These are phyloP conservation scores for Aquatica leii DNA, from an alignment of 2,888 invertebrate species.

Conservation along the genomic window DNA sequence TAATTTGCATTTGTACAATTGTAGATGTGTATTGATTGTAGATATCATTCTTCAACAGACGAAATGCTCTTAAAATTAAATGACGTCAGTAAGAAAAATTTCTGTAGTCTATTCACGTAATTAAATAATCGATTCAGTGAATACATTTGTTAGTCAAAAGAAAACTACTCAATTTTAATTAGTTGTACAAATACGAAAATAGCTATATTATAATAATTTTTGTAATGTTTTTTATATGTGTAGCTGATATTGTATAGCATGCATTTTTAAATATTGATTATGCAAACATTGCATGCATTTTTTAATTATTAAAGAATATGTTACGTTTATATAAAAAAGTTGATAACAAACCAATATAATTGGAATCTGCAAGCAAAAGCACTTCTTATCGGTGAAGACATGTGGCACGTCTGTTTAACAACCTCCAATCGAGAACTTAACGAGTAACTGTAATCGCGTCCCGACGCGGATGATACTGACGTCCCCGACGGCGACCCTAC, in stretches of 20 bases:
- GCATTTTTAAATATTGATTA: too few species aligned
- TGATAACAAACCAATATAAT: slow-evolving; percentile 4
- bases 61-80: slow-evolving; percentile 31
- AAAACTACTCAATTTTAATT: slow-evolving; percentile 33
- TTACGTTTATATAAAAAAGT: background rate
- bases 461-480: slow-evolving; percentile 40
- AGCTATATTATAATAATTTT: too few species aligned
- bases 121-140: slow-evolving; percentile 48
- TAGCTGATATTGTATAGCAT: too few species aligned
- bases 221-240: too few species aligned
- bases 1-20: too few species aligned
- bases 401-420: slow-evolving; percentile 22
- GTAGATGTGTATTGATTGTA: too few species aligned
- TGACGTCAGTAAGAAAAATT: slow-evolving; percentile 39
- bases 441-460: slow-evolving; percentile 22
- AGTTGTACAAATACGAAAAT: too few species aligned
- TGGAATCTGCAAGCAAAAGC: background rate
- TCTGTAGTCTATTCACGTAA: slow-evolving; percentile 47
- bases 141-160: slow-evolving; percentile 39
- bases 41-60: background rate
- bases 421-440: slow-evolving; percentile 17
- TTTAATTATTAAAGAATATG: too few species aligned
- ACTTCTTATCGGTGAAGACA: slow-evolving; percentile 12
- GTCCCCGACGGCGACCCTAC: slow-evolving; percentile 34
- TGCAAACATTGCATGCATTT: too few species aligned